Conservation (phyloP, 2,797 vertebrate species). For the Hyperoplus immaculatus region DNA sequence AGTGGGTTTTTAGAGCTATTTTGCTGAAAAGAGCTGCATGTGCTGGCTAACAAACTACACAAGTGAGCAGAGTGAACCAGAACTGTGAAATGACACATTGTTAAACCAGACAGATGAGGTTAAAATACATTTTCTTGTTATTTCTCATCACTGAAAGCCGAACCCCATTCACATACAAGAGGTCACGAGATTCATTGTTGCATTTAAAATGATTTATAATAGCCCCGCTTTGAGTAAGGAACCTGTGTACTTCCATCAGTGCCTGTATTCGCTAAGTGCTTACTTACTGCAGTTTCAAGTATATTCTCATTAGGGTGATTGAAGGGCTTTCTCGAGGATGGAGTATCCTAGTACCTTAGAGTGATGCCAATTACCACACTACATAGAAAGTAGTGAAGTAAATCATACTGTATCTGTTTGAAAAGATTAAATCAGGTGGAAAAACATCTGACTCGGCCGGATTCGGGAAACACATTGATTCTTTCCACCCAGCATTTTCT, state of each 20-base stretch:
- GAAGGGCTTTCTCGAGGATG: constrained; percentile 7
- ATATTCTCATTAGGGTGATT: neutral
- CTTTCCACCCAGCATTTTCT: neutral
- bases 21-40: neutral
- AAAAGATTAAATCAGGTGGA: constrained; percentile 42
- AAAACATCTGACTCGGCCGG: constrained; percentile 39
- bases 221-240: neutral
- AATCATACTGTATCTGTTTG: neutral
- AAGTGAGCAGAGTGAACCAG: neutral
- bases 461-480: constrained; percentile 30
- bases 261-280: neutral
- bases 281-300: neutral
- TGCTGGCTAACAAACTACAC: neutral
- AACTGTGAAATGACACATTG: neutral
- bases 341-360: neutral
- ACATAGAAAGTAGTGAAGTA: constrained; percentile 18
- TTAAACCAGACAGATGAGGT: neutral
- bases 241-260: neutral
- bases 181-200: neutral
- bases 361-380: neutral
- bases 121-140: neutral
- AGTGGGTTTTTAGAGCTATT: neutral
- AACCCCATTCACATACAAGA: neutral
- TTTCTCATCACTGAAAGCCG: neutral
- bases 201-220: neutral